Conservation (phyloP, 2,888 invertebrate species). For the Lasius platythorax region DNA sequence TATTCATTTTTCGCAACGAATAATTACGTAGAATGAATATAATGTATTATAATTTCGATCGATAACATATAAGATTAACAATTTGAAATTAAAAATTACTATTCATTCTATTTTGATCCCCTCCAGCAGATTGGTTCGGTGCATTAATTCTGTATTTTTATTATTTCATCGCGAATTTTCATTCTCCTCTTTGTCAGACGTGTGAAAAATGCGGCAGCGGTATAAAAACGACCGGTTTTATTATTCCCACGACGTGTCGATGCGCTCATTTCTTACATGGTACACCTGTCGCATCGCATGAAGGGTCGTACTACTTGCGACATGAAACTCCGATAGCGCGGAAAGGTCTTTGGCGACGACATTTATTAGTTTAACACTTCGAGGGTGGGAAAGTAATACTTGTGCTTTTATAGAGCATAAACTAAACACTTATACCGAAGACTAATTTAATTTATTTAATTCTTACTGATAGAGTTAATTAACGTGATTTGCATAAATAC, state of each 20-base stretch:
- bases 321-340: neutral
- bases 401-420: neutral
- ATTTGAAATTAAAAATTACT: neutral
- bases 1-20: neutral
- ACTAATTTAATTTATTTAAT: constrained; percentile 3
- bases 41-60: neutral
- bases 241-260: constrained; percentile 42
- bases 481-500: neutral
- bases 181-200: neutral
- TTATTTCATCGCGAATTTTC: neutral
- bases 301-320: constrained; percentile 75
- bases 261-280: constrained; percentile 30
- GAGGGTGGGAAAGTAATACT: neutral
- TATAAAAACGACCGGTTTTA: constrained; percentile 18
- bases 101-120: neutral
- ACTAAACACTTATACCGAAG: neutral
- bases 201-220: constrained; percentile 31
- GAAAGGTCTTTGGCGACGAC: constrained; percentile 10
- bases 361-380: constrained; percentile 1
- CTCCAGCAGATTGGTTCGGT: neutral
- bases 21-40: neutral
- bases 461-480: neutral
- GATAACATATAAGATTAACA: neutral
- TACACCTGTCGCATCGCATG: constrained; percentile 76
- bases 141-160: neutral